Base-by-base conservation (phyloP, 2,888 invertebrate genomes). In the Drosophila antonietae region DNA sequence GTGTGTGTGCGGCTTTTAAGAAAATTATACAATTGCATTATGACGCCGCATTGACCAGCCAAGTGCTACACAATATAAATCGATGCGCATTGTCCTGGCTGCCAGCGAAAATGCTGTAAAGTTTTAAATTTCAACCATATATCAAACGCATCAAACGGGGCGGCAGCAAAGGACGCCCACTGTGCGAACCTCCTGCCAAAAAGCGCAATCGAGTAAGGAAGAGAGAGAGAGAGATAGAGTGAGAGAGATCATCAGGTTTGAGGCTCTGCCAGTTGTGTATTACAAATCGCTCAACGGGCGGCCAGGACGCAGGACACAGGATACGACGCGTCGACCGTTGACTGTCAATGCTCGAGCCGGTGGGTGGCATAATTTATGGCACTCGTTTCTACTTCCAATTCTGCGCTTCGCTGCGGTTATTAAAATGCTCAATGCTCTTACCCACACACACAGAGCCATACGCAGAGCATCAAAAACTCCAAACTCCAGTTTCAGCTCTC, bases 221-320 rank as follows among this genome's bases (percentile, higher is more conserved):
- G 20, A 1, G 41, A 47, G 15, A 75, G 77, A 20, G 46, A 10
- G 58, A 28, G 35, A 8, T n/a, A 1, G 28, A 55, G 39, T 12
- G 39, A 39, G 53, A 28, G 53, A 55, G 33, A 51, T 51, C 49
- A 56, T 41, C 44, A 46, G 9, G 53, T 44, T 57, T 78, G 79
- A 78, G 64, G 55, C 43, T 41, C 41, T 55, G 57, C 49, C 64
- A 68, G 62, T 71, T 79, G 81, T 84, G 87, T 89, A 87, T 85
- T 91, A 91, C 91, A 91, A 91, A 91, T 91, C 89, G 91, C 89
- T 80, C 91, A 82, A 89, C 86, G 81, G 91, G 89, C 82, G 88
- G 87, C 75, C 73, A 63, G 51, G 46, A 53, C 46, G 39, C 15
- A 46, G 43, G 49, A 52, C 49, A 46, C 33, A 44, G 43, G 49